Percentiles rank a stretch among this genome's conserved stretches.
phyloP scores from a whole-genome alignment of 1,140 invertebrate species.

The Epicauta chinensis region DNA sequence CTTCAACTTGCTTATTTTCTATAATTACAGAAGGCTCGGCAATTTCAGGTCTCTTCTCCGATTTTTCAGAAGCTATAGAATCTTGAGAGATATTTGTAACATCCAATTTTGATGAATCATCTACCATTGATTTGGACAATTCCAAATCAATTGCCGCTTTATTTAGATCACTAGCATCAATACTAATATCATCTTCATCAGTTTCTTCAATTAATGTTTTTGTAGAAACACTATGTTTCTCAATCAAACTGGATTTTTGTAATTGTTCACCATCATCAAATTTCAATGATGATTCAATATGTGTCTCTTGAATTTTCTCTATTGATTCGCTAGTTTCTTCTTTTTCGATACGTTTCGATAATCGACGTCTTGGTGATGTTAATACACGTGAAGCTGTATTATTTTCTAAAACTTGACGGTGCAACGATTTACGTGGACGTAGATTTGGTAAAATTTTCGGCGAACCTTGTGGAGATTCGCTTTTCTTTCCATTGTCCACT shows the following conservation, averaged over 20 bases:
- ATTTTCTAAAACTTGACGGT: constrained; percentile 31
- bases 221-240: constrained; percentile 4
- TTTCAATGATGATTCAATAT: constrained; percentile 3
- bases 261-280: constrained; percentile 6
- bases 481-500: no score
- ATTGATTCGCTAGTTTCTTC: constrained; percentile 8
- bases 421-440: constrained; percentile 23
- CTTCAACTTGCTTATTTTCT: no score
- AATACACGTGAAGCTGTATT: constrained; percentile 24
- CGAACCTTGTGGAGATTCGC: background rate
- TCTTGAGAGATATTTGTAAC: no score
- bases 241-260: constrained; percentile 1
- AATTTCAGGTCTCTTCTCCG: no score
- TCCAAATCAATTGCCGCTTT: background rate
- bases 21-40: no score
- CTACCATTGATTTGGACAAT: no score
- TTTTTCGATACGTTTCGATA: background rate
- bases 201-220: constrained; percentile 1
- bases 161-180: background rate
- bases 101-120: no score
- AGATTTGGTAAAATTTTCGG: constrained; percentile 7
- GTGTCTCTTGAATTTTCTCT: no score
- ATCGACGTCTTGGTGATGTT: constrained; percentile 4
- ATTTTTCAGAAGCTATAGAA: no score
- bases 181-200: constrained; percentile 4